Base-by-base conservation (phyloP, 2,888 invertebrate species). In the Drosophila diplacantha region DNA sequence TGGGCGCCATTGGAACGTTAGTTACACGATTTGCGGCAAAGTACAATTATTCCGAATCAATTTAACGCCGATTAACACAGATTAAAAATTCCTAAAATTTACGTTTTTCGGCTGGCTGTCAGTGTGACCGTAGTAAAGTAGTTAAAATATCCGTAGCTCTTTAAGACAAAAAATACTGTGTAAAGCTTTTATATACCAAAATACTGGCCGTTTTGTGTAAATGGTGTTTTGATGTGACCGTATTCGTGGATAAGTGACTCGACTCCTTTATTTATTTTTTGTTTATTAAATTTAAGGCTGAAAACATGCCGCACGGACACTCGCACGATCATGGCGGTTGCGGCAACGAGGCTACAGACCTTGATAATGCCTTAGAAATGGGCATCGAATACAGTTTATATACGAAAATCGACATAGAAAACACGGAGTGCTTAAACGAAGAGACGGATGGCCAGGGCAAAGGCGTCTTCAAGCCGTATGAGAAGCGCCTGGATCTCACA, bases 341-440 rank as follows among this genome's bases (percentile, higher is more conserved):
- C 63, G 73, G 82, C 3, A 87, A 89, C 43, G 89, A 89, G 60
- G 86, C 88, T 3, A 76, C 84, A 3, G 88, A 88, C 69, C 67
- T 84, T 4, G 87, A 88, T 64, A 74, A 88, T 74, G 81, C 87
- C 2, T 58, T 86, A 3, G 88, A 88, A 83, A 87, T 85, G 83
- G 88, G 89, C 50, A 87, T 89, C 26, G 83, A 88, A 44, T 89
- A 89, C 50, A 96, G 94, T 90, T 90, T 98, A 57, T 97, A 92
- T 87, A 91, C 93, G 74, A 97, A 96, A 91, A 97, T 98, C 80
- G 95, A 98, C 87, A 91, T 92, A 78, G 92, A 93, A 38, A 94
- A 96, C 87, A 90, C 98, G 24, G 92, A 96, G 85, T 98, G 98
- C 88, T 89, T 99, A 32, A 99, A 99, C 88, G 99, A 99, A 90